These are phyloP conservation scores for Stichodactyla mertensii DNA, from an alignment of 64 coral and sea anemone genomes.

Conservation along the genomic window DNA sequence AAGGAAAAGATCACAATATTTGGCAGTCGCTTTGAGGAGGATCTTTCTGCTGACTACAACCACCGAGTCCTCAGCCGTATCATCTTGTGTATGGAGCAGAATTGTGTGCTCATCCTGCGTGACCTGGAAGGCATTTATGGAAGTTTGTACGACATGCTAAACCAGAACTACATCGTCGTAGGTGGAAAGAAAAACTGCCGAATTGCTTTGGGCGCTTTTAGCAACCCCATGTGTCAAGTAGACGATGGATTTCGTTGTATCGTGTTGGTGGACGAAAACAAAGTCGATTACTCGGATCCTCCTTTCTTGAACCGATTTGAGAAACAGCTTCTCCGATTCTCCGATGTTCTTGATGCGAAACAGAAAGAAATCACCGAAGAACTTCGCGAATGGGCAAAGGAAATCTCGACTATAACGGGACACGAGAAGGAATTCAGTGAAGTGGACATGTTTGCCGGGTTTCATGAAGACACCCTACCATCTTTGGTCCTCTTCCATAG, in stretches of 20 bases:
- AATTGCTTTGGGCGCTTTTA: constrained; percentile 81
- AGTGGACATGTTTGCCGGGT: constrained; percentile 77
- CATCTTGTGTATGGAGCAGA: constrained; percentile 89
- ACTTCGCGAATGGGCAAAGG: constrained; percentile 45
- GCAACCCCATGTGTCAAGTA: constrained; percentile 96
- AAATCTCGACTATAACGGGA: constrained; percentile 39
- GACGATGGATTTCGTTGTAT: constrained; percentile 92
- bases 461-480: constrained; percentile 73
- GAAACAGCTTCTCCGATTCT: constrained; percentile 86
- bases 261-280: constrained; percentile 81
- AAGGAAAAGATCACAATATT: constrained; percentile 94
- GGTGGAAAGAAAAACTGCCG: constrained; percentile 89
- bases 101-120: constrained; percentile 81
- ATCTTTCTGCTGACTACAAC: constrained; percentile 93
- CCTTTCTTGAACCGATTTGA: constrained; percentile 98
- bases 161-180: constrained; percentile 95
- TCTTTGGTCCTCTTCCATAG: constrained; percentile 65
- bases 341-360: constrained; percentile 61
- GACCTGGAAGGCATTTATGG: constrained; percentile 92
- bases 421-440: constrained; percentile 51
- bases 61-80: constrained; percentile 83
- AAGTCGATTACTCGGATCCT: constrained; percentile 87
- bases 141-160: constrained; percentile 96
- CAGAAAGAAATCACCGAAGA: constrained; percentile 31
- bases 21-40: constrained; percentile 94